Conservation (phyloP, 2,888 invertebrate species). For the Diaphora mendica region DNA sequence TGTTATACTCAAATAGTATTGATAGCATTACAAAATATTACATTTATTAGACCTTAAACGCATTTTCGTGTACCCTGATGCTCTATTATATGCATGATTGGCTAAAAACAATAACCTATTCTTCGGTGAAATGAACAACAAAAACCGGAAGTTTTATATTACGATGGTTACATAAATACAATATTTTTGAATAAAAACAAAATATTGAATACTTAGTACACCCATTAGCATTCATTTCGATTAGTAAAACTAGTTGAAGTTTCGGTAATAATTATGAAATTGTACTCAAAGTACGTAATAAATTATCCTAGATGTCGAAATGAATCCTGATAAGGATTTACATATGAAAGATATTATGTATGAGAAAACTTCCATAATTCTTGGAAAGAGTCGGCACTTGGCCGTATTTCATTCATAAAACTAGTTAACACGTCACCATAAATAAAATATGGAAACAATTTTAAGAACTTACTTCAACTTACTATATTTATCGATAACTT, state of each 20-base stretch:
- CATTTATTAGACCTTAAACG: not conserved
- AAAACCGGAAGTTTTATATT: not conserved
- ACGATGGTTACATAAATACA: not conserved
- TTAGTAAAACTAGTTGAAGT: not conserved
- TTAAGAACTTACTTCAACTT: conserved; percentile 33
- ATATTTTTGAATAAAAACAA: not conserved
- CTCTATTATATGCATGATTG: not conserved
- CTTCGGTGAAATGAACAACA: not conserved
- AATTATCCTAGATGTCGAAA: not conserved
- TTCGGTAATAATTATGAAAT: not conserved
- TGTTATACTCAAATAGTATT: not conserved
- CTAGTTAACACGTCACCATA: conserved; percentile 61
- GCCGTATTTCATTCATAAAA: conserved; percentile 65
- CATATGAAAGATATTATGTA: not conserved
- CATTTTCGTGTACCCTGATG: not conserved
- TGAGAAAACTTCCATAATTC: conserved; percentile 17
- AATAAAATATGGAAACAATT: conserved; percentile 60
- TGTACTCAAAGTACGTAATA: not conserved
- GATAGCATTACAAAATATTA: not conserved
- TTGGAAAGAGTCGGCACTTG: conserved; percentile 27
- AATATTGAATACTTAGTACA: not conserved
- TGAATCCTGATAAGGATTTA: not conserved
- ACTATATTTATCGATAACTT: conserved; percentile 34
- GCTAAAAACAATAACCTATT: not conserved
- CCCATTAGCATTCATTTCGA: not conserved